These are phyloP conservation scores for Phocoena phocoena DNA, from an alignment of 2,113 vertebrate genomes.

Conservation along the genomic window DNA sequence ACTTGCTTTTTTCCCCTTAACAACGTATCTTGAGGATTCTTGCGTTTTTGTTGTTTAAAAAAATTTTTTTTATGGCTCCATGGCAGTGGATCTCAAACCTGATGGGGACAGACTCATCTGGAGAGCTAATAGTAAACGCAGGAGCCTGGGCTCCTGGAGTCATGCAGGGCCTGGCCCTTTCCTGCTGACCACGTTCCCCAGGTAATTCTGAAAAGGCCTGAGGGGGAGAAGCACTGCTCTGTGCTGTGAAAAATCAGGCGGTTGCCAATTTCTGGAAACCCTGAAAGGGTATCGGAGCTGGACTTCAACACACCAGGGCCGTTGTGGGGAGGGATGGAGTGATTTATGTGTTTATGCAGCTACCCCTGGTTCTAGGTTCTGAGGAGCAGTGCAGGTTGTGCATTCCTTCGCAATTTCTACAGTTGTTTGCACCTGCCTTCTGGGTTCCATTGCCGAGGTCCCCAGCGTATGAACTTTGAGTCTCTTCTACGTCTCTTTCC, in stretches of 20 bases:
- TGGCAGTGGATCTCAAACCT: not conserved
- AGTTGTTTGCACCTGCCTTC: not conserved
- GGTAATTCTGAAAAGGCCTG: not conserved
- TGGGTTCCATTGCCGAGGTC: not conserved
- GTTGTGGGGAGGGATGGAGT: not conserved
- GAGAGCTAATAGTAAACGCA: not conserved
- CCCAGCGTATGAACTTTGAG: not conserved
- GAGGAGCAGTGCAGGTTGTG: not conserved
- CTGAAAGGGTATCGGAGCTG: not conserved
- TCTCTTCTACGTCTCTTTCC: not conserved
- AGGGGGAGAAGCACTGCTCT: not conserved
- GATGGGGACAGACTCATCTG: not conserved
- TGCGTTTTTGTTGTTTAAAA: not conserved
- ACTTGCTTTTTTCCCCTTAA: not conserved
- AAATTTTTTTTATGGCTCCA: not conserved
- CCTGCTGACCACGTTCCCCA: not conserved
- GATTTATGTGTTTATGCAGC: fast-evolving
- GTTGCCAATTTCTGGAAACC: not conserved
- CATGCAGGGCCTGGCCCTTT: not conserved
- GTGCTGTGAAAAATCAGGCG: not conserved
- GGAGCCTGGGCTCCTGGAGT: not conserved
- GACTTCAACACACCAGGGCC: not conserved
- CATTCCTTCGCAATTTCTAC: not conserved
- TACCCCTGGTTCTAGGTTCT: not conserved
- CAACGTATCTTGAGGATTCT: not conserved